phyloP scores from a whole-genome alignment of 2,888 invertebrate species.

The Drosophila trichaetosa region DNA sequence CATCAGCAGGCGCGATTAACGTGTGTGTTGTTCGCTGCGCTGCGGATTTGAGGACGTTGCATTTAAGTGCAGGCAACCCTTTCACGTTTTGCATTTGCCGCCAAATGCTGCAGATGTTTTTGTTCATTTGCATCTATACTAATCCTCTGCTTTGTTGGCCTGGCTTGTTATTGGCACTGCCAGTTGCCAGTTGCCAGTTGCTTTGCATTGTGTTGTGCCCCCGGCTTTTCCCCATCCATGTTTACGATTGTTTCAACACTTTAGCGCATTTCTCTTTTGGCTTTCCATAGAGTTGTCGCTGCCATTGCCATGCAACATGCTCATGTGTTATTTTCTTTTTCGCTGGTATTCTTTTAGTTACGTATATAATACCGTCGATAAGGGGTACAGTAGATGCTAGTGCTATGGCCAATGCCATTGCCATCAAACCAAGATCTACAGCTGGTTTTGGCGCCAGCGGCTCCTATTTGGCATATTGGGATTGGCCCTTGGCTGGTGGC shows the following conservation, averaged over 20 bases:
- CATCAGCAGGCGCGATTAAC: slow-evolving; percentile 61
- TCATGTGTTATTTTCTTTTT: slow-evolving; percentile 31
- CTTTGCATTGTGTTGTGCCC: slow-evolving; percentile 43
- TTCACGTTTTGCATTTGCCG: slow-evolving; percentile 61
- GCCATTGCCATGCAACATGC: slow-evolving; percentile 11
- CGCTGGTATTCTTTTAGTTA: slow-evolving; percentile 51
- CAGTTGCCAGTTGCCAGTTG: slow-evolving; percentile 27
- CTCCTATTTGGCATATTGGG: slow-evolving; percentile 68
- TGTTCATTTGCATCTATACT: slow-evolving; percentile 76
- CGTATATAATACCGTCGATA: slow-evolving; percentile 68
- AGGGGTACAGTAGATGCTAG: slow-evolving; percentile 25
- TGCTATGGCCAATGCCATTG: slow-evolving; percentile 19
- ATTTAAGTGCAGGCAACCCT: slow-evolving; percentile 65
- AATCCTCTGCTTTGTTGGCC: slow-evolving; percentile 55
- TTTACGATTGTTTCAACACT: slow-evolving; percentile 80
- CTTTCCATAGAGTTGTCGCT: slow-evolving; percentile 57
- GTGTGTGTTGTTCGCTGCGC: slow-evolving; percentile 40
- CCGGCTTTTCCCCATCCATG: slow-evolving; percentile 57
- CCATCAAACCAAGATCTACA: slow-evolving; percentile 31
- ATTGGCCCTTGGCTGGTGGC: slow-evolving; percentile 41
- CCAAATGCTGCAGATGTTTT: slow-evolving; percentile 59
- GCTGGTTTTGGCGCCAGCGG: slow-evolving; percentile 53
- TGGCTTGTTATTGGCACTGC: slow-evolving; percentile 45
- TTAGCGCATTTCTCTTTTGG: slow-evolving; percentile 68
- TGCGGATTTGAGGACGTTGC: slow-evolving; percentile 55